These are phyloP conservation scores for Acrossocheilus fasciatus DNA, from an alignment of 2,797 vertebrate species.

Conservation along the genomic window DNA sequence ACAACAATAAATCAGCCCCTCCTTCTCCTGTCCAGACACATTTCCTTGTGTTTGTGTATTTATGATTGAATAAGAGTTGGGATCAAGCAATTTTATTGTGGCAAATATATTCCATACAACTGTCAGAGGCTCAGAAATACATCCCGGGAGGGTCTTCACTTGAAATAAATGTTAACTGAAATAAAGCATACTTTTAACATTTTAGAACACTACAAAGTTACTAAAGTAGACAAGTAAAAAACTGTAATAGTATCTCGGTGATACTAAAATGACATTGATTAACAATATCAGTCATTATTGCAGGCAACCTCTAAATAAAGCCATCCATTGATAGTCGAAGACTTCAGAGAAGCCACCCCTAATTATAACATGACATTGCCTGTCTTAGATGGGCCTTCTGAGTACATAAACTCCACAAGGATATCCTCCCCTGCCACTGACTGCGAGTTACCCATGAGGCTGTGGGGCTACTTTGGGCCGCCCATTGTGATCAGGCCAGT, in stretches of 20 bases:
- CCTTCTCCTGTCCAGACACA: slow-evolving; percentile 8
- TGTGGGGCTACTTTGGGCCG: slow-evolving; percentile 70
- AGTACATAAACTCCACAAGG: slow-evolving; percentile 72
- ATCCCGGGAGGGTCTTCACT: background rate
- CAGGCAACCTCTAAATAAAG: slow-evolving; percentile 6
- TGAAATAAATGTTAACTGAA: background rate
- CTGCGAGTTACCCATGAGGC: slow-evolving; percentile 70
- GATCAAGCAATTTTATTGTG: slow-evolving; percentile 65
- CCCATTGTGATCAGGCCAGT: slow-evolving; percentile 79
- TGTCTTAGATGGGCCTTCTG: slow-evolving; percentile 61
- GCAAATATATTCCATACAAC: slow-evolving; percentile 62
- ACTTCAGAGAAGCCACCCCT: background rate
- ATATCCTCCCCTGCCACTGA: slow-evolving; percentile 78
- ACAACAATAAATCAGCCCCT: slow-evolving; percentile 38
- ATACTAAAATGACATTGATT: background rate
- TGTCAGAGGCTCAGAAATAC: slow-evolving; percentile 46
- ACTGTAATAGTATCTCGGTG: background rate
- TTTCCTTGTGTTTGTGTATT: slow-evolving; percentile 51
- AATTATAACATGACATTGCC: slow-evolving; percentile 43
- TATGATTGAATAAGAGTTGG: slow-evolving; percentile 55
- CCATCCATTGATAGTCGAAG: background rate
- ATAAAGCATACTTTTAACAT: background rate
- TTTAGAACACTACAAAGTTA: background rate
- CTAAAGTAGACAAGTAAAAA: background rate
- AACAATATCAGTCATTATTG: background rate